These are phyloP conservation scores for Lithophane leautieri DNA, from an alignment of 2,888 invertebrate species.

Conservation along the genomic window DNA sequence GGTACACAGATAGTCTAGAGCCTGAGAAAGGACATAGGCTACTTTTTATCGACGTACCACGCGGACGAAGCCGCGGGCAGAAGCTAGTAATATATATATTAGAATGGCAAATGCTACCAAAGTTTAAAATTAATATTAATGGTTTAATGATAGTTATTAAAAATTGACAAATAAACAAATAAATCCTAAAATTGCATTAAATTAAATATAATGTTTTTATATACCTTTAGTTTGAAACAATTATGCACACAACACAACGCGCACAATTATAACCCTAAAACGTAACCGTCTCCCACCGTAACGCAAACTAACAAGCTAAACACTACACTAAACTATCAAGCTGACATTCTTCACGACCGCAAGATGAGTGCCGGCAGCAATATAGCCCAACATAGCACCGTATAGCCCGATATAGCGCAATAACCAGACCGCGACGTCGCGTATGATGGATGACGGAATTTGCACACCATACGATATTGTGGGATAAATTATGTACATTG, in stretches of 20 bases:
- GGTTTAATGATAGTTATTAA: not conserved
- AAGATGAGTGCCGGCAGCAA: slow-evolving; percentile 38
- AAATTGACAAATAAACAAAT: not conserved
- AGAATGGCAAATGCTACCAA: not conserved
- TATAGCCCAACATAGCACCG: slow-evolving; percentile 22
- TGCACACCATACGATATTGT: slow-evolving; percentile 45
- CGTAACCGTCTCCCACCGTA: not conserved
- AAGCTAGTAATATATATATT: too few relatives aligned
- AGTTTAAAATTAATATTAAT: not conserved
- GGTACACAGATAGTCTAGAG: too few relatives aligned
- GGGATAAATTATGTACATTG: slow-evolving; percentile 56
- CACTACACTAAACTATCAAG: too few relatives aligned
- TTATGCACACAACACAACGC: not conserved
- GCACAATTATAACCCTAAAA: not conserved
- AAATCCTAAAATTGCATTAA: not conserved
- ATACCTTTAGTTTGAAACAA: not conserved
- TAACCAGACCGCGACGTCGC: slow-evolving; percentile 62
- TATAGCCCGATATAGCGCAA: slow-evolving; percentile 35
- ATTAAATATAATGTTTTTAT: not conserved
- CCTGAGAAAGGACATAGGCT: too few relatives aligned
- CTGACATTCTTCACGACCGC: slow-evolving; percentile 54
- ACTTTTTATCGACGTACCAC: too few relatives aligned
- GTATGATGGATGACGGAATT: slow-evolving; percentile 64
- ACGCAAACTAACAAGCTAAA: slow-evolving; percentile 39
- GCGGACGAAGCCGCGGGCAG: too few relatives aligned